phyloP scores from a whole-genome alignment of 1,140 invertebrate species.

The Dufourea novaeangliae region DNA sequence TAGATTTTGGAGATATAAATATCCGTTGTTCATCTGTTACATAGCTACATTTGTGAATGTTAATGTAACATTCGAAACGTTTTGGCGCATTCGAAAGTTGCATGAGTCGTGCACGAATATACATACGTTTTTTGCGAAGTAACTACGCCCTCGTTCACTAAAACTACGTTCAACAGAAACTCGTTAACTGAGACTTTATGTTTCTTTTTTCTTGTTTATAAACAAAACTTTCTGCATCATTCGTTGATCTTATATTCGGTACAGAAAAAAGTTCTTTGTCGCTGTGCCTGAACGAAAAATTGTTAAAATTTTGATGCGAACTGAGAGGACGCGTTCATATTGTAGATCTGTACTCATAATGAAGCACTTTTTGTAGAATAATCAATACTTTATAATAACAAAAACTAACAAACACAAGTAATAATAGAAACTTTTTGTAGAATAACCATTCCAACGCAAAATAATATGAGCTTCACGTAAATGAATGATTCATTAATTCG shows the following conservation, averaged over 20 bases:
- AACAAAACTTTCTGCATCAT: neutral
- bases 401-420: no score
- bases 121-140: neutral
- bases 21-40: neutral
- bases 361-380: no score
- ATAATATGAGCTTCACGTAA: no score
- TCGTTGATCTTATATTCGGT: constrained; percentile 2
- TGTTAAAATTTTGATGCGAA: neutral
- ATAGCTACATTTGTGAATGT: constrained; percentile 1
- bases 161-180: constrained; percentile 5
- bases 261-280: constrained; percentile 22
- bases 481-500: no score
- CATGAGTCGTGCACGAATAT: constrained; percentile 3
- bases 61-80: constrained; percentile 33
- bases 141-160: constrained; percentile 18
- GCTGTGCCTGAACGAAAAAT: neutral
- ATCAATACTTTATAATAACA: no score
- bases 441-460: no score
- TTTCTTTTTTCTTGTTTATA: neutral
- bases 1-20: constrained; percentile 15
- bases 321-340: no score
- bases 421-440: no score
- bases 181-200: neutral
- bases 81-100: neutral
- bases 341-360: no score